Evolutionary conservation across 2,888 invertebrate genomes (phyloP).

Genomic region (Abscondita cerata): DNA sequence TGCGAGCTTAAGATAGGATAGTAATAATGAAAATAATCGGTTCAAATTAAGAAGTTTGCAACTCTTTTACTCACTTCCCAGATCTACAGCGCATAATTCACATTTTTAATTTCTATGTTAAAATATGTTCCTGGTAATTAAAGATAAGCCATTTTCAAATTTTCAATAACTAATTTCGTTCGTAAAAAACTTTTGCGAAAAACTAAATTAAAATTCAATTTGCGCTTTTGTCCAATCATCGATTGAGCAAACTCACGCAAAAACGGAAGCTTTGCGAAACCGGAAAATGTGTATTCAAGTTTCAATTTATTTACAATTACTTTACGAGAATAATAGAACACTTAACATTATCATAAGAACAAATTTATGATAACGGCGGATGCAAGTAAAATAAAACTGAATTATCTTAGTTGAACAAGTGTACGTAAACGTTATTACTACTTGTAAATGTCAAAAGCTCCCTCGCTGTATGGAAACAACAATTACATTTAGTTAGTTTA

Average conservation of each 20-base stretch:
- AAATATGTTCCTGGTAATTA: slow-evolving; percentile 52
- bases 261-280: neutral
- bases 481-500: slow-evolving; percentile 50
- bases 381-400: slow-evolving; percentile 45
- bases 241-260: slow-evolving; percentile 11
- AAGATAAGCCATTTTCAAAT: slow-evolving; percentile 46
- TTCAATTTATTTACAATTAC: slow-evolving; percentile 19
- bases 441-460: slow-evolving; percentile 47
- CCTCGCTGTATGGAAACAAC: slow-evolving; percentile 50
- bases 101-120: slow-evolving; percentile 43
- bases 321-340: slow-evolving; percentile 28
- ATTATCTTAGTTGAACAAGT: slow-evolving; percentile 43
- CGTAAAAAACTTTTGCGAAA: slow-evolving; percentile 11
- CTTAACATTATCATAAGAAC: slow-evolving; percentile 31
- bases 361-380: slow-evolving; percentile 43
- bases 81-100: slow-evolving; percentile 27
- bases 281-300: neutral
- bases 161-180: slow-evolving; percentile 34
- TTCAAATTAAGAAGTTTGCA: slow-evolving; percentile 58
- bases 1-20: slow-evolving; percentile 56
- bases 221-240: slow-evolving; percentile 19
- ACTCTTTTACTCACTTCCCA: slow-evolving; percentile 45
- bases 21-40: slow-evolving; percentile 59
- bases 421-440: slow-evolving; percentile 42
- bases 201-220: slow-evolving; percentile 8